Conservation (phyloP, 2,113 vertebrate genomes). For the Promerops cafer region DNA sequence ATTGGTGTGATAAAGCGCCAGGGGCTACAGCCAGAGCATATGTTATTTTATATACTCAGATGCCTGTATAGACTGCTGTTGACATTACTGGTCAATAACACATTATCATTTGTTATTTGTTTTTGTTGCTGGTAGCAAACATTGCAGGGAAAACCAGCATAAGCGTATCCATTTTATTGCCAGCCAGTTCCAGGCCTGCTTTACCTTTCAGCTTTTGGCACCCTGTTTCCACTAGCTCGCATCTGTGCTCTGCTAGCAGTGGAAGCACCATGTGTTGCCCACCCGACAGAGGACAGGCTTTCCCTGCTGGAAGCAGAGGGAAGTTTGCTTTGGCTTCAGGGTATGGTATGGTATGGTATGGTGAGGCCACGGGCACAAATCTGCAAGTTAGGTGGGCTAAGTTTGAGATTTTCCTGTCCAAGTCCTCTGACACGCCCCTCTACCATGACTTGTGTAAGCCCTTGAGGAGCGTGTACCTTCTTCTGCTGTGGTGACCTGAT, state of each 20-base stretch:
- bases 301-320: neutral
- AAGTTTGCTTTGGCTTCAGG: neutral
- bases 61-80: slow-evolving; percentile 7
- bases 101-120: slow-evolving; percentile 35
- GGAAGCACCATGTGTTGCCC: neutral
- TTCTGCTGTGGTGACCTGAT: neutral
- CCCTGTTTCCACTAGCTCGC: neutral
- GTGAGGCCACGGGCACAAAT: neutral
- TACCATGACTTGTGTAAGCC: neutral
- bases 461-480: neutral
- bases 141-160: neutral
- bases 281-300: neutral
- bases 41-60: slow-evolving; percentile 36
- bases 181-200: neutral
- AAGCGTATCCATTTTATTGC: neutral
- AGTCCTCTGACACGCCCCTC: neutral
- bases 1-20: slow-evolving; percentile 24
- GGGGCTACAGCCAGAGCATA: slow-evolving; percentile 24
- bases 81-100: slow-evolving; percentile 31
- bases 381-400: neutral
- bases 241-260: neutral
- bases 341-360: neutral
- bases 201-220: neutral
- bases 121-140: slow-evolving; percentile 34
- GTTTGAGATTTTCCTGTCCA: neutral